Evolutionary conservation across 2,113 vertebrate species (phyloP), one percentile per base, ranked within the genome.

Genomic region (Nothobranchius kuhntae): DNA sequence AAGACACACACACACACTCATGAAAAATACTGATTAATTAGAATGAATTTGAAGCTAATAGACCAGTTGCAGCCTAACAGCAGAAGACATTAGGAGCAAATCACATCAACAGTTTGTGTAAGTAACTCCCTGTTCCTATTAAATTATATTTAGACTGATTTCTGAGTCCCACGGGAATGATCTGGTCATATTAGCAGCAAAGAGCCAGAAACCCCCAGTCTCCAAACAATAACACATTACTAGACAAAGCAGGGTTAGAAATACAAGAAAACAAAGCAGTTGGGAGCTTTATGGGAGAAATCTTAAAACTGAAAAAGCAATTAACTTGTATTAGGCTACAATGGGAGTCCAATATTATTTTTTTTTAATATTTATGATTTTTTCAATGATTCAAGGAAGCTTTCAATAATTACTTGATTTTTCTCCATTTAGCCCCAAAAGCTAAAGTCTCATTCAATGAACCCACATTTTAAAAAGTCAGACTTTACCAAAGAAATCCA

Each of bases 11-110:
- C 21, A 21, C 30, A 30, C 30, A 30, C 30, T 30, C 30, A 71
- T 9, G 77, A 81, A 77, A 68, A 40, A 8, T 65, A 7, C 59
- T 42, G 24, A 44, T 58, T 75, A 30, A 30, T 30, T 30, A 30
- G 30, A 30, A 30, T 30, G 4, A 30, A 4, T 30, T 1, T 30
- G 30, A 3, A 3, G 2, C 30, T 30, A 30, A 30, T 30, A 30
- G 30, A 30, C 3, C 30, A 4, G 4, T 4, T 30, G 30, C 30
- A 61, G 24, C 38, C 50, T 61, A 14, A 73, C 80, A 67, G 45
- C 54, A 45, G 77, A 74, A 73, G n/a, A 57, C 53, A 53, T 30
- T 57, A 64, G 61, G 30, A 71, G 68, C 67, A 58, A 89, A 77
- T 63, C 65, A 60, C 73, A 57, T 80, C 73, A n/a, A 66, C n/a